These are phyloP conservation scores for Serranus cabrilla DNA, from an alignment of 2,797 vertebrate genomes.

Conservation along the genomic window DNA sequence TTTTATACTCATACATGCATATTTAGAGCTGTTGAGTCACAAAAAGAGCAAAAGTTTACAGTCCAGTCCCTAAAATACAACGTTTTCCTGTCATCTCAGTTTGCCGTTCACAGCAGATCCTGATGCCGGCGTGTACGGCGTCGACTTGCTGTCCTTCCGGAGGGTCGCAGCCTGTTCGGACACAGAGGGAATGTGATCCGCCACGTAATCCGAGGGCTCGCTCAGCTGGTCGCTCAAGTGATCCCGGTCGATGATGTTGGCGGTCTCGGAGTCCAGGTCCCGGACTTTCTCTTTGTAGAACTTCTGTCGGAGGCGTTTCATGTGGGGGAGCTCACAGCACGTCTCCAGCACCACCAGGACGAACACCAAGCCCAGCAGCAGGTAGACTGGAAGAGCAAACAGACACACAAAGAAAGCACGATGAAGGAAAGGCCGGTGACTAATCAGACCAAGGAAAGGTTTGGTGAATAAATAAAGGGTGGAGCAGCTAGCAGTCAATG, in stretches of 20 bases:
- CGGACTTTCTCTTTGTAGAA: conserved; percentile 91
- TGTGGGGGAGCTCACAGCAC: conserved; percentile 94
- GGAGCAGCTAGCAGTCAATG: background rate
- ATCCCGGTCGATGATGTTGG: conserved; percentile 71
- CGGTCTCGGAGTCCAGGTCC: conserved; percentile 87
- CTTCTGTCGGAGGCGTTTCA: conserved; percentile 90
- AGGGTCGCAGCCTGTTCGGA: conserved; percentile 75
- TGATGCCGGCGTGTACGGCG: conserved; percentile 39
- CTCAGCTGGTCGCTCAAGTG: conserved; percentile 44
- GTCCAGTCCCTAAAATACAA: conserved; percentile 15
- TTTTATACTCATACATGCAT: background rate
- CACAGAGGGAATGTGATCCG: conserved; percentile 77
- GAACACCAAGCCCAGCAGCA: conserved; percentile 92
- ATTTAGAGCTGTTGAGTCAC: background rate
- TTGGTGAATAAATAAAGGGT: conserved; percentile 22
- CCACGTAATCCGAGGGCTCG: background rate
- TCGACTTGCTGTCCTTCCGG: conserved; percentile 24
- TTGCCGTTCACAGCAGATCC: conserved; percentile 34
- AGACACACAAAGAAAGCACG: conserved; percentile 28
- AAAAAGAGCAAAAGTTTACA: conserved; percentile 14
- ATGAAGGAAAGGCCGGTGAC: conserved; percentile 32
- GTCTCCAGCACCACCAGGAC: conserved; percentile 96
- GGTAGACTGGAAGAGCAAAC: conserved; percentile 86
- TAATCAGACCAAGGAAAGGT: conserved; percentile 28
- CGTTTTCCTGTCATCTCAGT: conserved; percentile 49